Evolutionary conservation across 2,888 invertebrate species (phyloP).

Genomic region (Drosophila mercatorum): DNA sequence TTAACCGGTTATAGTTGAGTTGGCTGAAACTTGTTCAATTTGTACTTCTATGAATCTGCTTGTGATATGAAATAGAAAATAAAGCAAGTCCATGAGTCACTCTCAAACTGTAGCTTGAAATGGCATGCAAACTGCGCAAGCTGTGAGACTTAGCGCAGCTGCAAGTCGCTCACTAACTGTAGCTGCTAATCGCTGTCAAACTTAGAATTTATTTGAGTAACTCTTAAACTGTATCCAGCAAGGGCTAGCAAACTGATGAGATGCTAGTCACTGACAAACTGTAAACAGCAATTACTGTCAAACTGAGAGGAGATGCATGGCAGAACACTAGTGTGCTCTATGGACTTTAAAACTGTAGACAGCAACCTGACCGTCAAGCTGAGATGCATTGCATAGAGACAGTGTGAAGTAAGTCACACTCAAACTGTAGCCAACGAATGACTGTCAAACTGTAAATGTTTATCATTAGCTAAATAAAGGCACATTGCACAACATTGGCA

Average conservation of each 20-base stretch:
- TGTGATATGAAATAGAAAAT: conserved; percentile 24
- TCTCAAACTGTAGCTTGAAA: not conserved
- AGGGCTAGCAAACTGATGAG: too few relatives aligned
- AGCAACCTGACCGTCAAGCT: too few relatives aligned
- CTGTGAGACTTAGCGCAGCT: not conserved
- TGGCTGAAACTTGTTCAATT: conserved; percentile 27
- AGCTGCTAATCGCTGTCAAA: not conserved
- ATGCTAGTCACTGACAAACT: not conserved
- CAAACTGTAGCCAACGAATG: not conserved
- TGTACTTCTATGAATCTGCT: conserved; percentile 13
- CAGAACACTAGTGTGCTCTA: too few relatives aligned
- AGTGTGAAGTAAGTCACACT: not conserved
- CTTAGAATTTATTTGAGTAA: not conserved
- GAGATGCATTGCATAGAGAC: too few relatives aligned
- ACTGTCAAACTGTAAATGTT: not conserved
- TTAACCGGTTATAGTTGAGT: conserved; percentile 31
- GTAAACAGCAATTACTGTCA: not conserved
- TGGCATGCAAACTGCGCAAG: not conserved
- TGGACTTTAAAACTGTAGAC: too few relatives aligned
- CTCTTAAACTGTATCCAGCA: not conserved
- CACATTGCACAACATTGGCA: not conserved
- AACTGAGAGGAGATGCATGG: not conserved
- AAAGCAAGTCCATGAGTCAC: not conserved
- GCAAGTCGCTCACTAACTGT: too few relatives aligned
- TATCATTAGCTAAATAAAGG: not conserved